Percentiles rank a stretch among this genome's conserved stretches.
These are phyloP conservation scores for Drosophila auraria DNA, from an alignment of 1,140 invertebrate species.

Conservation along the genomic window DNA sequence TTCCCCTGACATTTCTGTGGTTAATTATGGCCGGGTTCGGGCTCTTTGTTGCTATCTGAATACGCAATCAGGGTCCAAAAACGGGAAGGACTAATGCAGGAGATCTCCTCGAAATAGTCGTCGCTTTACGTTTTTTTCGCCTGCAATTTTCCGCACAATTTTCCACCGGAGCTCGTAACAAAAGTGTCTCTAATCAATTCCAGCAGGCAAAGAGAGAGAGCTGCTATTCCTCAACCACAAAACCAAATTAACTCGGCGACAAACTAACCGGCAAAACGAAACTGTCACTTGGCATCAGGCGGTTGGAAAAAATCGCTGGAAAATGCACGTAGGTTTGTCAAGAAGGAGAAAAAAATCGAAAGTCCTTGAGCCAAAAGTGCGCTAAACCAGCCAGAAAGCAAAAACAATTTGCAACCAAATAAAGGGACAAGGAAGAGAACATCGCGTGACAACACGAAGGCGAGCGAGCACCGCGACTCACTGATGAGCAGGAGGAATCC, in stretches of 20 bases:
- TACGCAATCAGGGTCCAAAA: conserved; percentile 33
- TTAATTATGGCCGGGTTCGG: conserved; percentile 41
- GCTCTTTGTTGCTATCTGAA: conserved; percentile 35
- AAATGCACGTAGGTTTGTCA: conserved; percentile 66
- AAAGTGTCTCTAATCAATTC: conserved; percentile 48
- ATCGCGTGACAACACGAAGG: conserved; percentile 79
- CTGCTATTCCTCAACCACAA: conserved; percentile 33
- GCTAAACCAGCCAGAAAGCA: conserved; percentile 52
- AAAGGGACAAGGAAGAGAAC: conserved; percentile 45
- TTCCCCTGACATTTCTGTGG: conserved; percentile 51
- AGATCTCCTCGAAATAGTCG: conserved; percentile 7
- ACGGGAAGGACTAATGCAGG: conserved; percentile 8
- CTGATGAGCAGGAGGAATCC: conserved; percentile 71
- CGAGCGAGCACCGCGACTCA: conserved; percentile 38
- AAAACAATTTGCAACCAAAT: conserved; percentile 76
- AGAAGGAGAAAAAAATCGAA: conserved; percentile 65
- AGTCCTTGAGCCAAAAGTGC: conserved; percentile 72
- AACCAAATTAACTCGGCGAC: conserved; percentile 54
- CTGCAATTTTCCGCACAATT: conserved; percentile 28
- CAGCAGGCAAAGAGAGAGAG: neutral
- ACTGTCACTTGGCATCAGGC: conserved; percentile 61
- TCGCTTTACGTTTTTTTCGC: neutral
- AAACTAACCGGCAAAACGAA: conserved; percentile 59
- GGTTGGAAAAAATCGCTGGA: conserved; percentile 28
- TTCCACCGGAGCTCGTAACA: conserved; percentile 1